These are phyloP conservation scores for Tapirus terrestris DNA, from an alignment of 2,113 vertebrate genomes.

Conservation along the genomic window DNA sequence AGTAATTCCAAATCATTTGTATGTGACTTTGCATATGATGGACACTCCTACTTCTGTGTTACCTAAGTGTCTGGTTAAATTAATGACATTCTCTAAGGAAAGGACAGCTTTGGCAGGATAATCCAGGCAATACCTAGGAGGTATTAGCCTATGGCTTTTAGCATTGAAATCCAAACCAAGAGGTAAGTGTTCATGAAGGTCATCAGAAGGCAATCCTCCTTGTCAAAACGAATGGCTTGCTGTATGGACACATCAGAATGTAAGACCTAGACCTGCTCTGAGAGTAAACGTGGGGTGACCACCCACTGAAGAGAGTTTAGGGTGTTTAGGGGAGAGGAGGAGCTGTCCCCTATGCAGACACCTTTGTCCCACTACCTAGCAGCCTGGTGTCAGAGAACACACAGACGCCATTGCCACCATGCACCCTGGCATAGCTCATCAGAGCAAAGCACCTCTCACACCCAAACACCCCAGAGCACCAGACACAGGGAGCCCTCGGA, in stretches of 20 bases:
- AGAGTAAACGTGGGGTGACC: neutral
- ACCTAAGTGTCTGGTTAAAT: slow-evolving; percentile 49
- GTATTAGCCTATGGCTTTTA: neutral
- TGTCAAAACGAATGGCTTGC: slow-evolving; percentile 21
- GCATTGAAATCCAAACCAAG: slow-evolving; percentile 39
- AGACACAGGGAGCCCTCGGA: neutral
- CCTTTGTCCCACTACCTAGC: neutral
- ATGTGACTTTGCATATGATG: slow-evolving; percentile 65
- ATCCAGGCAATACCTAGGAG: neutral
- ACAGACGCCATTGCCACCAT: neutral
- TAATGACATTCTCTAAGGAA: slow-evolving; percentile 44
- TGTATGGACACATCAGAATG: neutral
- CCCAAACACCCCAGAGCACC: neutral
- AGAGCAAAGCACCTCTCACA: neutral
- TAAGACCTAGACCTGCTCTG: neutral
- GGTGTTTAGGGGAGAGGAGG: neutral
- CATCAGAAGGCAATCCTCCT: neutral
- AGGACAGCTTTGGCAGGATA: neutral
- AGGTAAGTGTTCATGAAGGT: neutral
- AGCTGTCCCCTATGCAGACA: neutral
- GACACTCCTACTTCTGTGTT: slow-evolving; percentile 40
- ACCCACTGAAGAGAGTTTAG: neutral
- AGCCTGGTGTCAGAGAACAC: neutral
- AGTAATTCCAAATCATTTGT: slow-evolving; percentile 58
- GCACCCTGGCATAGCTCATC: neutral